Base-by-base conservation (phyloP, 2,888 invertebrate species). In the Leucophenga maculata region DNA sequence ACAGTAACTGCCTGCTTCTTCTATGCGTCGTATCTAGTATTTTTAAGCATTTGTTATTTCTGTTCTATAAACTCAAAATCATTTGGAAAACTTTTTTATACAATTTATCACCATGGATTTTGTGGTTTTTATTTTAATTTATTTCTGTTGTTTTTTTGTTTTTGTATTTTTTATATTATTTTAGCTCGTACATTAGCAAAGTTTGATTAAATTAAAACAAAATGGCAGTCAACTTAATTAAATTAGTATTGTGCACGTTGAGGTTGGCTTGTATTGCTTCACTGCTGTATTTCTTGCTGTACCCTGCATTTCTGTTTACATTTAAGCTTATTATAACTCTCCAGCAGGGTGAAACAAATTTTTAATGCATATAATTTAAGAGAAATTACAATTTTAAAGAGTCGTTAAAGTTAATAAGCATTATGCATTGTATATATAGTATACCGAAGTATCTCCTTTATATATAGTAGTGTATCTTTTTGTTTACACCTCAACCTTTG, bases 31-130 rank as follows among this genome's bases (percentile, higher is more conserved):
- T 48, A 6, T 59, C 26, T 46, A 16, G 44, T 64, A 39, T 55
- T 3, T 11, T 22, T 55, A 16, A 64, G 13, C 50, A 39, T 64
- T 16, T 64, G 62, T 64, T 60, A 57, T 31, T n/a, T 44, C 8
- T 55, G 14, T 55, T 11, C 55, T 39, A 55, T 55, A 55, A 55
- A 55, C 55, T 55, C 55, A 22, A 55, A 26, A 55, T 32, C 67
- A 67, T 67, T 16, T 65, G 54, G n/a, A 60, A 50, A 55, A 59
- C 39, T 73, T 65, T 69, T 70, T 64, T 18, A 65, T 68, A 62
- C 71, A 73, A 69, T 73, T 73, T 71, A 73, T 71, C 69, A 62
- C 62, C 68, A 69, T 69, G 69, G 64, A 68, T 68, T 62, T 68
- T 68, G 62, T 46, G 57, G 26, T 59, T 67, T 57, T 67, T 46